Percentiles rank a stretch among this genome's conserved stretches.
These are phyloP conservation scores for Epirrhoe alternata DNA, from an alignment of 2,888 invertebrate genomes.

Conservation along the genomic window DNA sequence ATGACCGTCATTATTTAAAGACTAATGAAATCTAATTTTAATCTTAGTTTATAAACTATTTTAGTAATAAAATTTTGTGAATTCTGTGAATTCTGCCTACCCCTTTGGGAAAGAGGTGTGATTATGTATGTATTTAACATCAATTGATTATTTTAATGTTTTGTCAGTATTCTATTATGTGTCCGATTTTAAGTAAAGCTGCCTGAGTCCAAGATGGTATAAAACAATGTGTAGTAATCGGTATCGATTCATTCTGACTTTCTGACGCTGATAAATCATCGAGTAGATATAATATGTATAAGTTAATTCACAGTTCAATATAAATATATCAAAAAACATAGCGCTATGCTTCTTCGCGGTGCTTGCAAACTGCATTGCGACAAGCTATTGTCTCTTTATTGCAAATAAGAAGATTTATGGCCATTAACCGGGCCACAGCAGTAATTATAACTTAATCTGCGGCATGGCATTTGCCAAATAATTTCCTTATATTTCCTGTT, in stretches of 20 bases:
- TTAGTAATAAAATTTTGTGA: constrained; percentile 6
- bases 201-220: too few relatives aligned
- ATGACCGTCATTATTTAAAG: constrained; percentile 84
- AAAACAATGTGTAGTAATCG: too few relatives aligned
- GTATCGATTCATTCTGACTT: too few relatives aligned
- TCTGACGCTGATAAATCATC: too few relatives aligned
- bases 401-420: constrained; percentile 74
- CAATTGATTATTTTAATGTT: too few relatives aligned
- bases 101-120: too few relatives aligned
- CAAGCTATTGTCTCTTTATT: constrained; percentile 73
- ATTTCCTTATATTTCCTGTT: constrained; percentile 4
- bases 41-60: constrained; percentile 2
- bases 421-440: constrained; percentile 60
- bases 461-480: constrained; percentile 33
- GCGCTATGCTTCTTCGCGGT: constrained; percentile 21
- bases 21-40: constrained; percentile 83
- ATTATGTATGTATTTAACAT: too few relatives aligned
- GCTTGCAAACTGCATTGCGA: constrained; percentile 58
- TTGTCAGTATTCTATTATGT: too few relatives aligned
- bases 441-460: constrained; percentile 17
- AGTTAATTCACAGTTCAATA: too few relatives aligned
- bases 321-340: not conserved
- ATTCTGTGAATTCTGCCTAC: too few relatives aligned
- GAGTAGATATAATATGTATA: too few relatives aligned
- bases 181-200: too few relatives aligned